Evolutionary conservation across 2,888 invertebrate species (phyloP).

Genomic region (Cabera pusaria): DNA sequence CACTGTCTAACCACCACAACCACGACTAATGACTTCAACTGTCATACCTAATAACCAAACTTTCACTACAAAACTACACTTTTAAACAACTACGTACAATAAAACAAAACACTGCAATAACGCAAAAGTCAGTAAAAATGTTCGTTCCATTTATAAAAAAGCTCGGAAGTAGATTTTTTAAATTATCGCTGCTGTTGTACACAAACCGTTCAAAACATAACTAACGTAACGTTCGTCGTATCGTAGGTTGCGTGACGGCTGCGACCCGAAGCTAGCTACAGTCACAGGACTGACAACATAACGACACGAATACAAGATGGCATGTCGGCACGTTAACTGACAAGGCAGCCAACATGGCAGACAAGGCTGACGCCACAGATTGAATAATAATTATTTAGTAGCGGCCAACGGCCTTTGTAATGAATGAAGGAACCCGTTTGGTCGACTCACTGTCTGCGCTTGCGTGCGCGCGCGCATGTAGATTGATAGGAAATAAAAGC

Average conservation of each 20-base stretch:
- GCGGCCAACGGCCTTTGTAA: slow-evolving; percentile 68
- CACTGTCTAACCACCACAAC: slow-evolving; percentile 10
- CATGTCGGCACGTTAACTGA: slow-evolving; percentile 12
- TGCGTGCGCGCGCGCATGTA: slow-evolving; percentile 40
- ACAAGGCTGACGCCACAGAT: slow-evolving; percentile 16
- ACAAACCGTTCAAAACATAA: slow-evolving; percentile 65
- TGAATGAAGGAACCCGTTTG: slow-evolving; percentile 67
- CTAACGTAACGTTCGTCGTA: slow-evolving; percentile 70
- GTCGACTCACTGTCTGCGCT: slow-evolving; percentile 35
- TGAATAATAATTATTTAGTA: no score
- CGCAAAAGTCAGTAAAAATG: slow-evolving; percentile 24
- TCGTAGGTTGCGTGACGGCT: slow-evolving; percentile 58
- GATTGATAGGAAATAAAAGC: slow-evolving; percentile 19
- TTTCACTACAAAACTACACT: slow-evolving; percentile 50
- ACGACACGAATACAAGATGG: slow-evolving; percentile 30
- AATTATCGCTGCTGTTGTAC: slow-evolving; percentile 23
- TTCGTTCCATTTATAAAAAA: slow-evolving; percentile 57
- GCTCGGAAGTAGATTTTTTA: slow-evolving; percentile 17
- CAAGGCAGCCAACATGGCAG: slow-evolving; percentile 39
- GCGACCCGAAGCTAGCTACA: slow-evolving; percentile 56
- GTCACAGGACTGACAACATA: slow-evolving; percentile 48
- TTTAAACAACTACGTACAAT: slow-evolving; percentile 24
- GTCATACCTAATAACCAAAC: slow-evolving; percentile 63
- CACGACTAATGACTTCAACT: slow-evolving; percentile 43
- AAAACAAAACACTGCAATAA: slow-evolving; percentile 26